Evolutionary conservation across 2,797 vertebrate genomes (phyloP).

Genomic region (Ctenopoma multispine): DNA sequence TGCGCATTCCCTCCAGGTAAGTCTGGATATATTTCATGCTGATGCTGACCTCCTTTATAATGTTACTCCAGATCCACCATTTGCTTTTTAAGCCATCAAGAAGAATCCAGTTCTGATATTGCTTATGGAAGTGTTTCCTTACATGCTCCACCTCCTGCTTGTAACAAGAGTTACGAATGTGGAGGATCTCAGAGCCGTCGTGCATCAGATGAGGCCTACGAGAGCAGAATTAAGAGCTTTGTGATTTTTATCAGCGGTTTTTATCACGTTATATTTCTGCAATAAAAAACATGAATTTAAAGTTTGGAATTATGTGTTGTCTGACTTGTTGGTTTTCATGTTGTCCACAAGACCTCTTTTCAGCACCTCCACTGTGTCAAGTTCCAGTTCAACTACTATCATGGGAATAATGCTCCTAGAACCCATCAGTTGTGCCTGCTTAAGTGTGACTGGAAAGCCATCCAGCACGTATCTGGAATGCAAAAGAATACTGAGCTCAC

Average conservation of each 20-base stretch:
- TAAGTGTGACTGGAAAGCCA: conserved; percentile 90
- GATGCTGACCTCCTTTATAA: conserved; percentile 82
- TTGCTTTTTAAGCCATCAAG: conserved; percentile 89
- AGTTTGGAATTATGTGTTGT: neutral
- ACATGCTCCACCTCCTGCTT: conserved; percentile 82
- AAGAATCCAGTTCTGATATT: conserved; percentile 91
- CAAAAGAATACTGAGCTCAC: conserved; percentile 9
- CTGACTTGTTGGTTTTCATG: conserved; percentile 84
- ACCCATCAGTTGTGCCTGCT: conserved; percentile 88
- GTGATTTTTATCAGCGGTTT: neutral
- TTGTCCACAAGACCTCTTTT: conserved; percentile 88
- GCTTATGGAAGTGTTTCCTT: conserved; percentile 83
- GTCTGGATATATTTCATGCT: conserved; percentile 85
- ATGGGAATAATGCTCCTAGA: conserved; percentile 88
- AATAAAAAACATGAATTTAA: neutral
- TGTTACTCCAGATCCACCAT: conserved; percentile 90
- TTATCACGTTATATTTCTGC: neutral
- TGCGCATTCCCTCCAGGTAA: conserved; percentile 87
- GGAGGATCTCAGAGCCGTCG: conserved; percentile 88
- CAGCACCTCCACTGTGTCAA: conserved; percentile 89
- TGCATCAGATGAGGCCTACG: conserved; percentile 82
- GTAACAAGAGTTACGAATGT: conserved; percentile 85
- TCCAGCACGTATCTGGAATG: conserved; percentile 91
- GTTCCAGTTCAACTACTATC: conserved; percentile 88
- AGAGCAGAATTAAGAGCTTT: neutral